A percentile compares a stretch with the other conserved stretches of the same genome.
These are phyloP conservation scores for Daubentonia madagascariensis DNA, from an alignment of 2,113 vertebrate species.

Conservation along the genomic window DNA sequence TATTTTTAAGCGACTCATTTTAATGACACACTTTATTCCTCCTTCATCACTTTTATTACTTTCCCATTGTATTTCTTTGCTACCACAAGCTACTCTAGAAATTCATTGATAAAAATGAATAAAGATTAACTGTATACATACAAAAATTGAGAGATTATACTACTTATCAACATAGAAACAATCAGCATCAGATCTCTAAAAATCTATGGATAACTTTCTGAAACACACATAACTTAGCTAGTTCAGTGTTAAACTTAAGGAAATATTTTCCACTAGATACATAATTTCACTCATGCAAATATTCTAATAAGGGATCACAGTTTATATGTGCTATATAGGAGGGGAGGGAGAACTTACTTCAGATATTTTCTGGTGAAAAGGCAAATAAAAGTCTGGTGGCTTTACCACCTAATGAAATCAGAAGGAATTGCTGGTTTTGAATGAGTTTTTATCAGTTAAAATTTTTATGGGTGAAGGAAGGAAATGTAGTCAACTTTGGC, in stretches of 20 bases:
- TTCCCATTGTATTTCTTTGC: background rate
- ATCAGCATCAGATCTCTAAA: background rate
- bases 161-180: constrained; percentile 20
- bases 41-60: background rate
- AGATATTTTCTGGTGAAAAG: background rate
- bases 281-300: background rate
- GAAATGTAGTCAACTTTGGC: background rate
- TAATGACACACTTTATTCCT: too few species aligned
- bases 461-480: background rate
- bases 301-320: background rate
- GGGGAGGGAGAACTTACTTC: background rate
- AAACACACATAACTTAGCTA: background rate
- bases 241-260: background rate
- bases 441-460: background rate
- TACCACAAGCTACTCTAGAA: background rate
- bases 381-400: background rate
- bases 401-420: background rate
- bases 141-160: background rate
- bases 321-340: background rate
- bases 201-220: background rate
- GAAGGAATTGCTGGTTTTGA: background rate
- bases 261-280: background rate
- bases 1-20: background rate
- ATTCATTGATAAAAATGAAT: background rate
- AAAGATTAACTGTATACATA: background rate